Conservation (phyloP, 2,888 invertebrate species). For the Dicranocentrus wangi region DNA sequence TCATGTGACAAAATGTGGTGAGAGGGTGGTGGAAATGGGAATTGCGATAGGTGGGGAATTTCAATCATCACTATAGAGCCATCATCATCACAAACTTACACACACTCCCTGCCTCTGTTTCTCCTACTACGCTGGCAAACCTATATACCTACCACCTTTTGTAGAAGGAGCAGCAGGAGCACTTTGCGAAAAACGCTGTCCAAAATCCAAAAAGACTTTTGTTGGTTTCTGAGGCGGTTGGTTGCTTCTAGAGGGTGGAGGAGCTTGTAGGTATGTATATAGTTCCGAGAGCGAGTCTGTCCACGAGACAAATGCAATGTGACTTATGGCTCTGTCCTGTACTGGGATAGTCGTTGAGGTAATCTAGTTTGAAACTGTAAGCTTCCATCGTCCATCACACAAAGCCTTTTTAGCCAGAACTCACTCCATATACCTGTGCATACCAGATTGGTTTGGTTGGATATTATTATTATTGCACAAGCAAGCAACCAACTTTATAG, state of each 20-base stretch:
- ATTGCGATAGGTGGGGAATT: conserved; percentile 70
- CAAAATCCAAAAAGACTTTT: no score
- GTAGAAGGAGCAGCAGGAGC: no score
- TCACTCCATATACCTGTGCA: conserved; percentile 3
- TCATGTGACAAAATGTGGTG: conserved; percentile 55
- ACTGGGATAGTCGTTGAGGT: conserved; percentile 17
- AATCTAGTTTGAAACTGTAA: conserved; percentile 62
- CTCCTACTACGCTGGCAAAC: no score
- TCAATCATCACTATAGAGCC: conserved; percentile 56
- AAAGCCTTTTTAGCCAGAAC: conserved; percentile 43
- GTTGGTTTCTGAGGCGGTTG: no score
- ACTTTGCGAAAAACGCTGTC: no score
- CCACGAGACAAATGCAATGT: conserved; percentile 30
- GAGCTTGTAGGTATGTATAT: no score
- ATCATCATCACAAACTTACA: conserved; percentile 17
- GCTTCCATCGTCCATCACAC: conserved; percentile 61
- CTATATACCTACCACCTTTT: no score
- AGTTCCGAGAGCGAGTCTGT: conserved; percentile 11
- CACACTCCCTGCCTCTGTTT: conserved; percentile 9
- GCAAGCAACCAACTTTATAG: no score
- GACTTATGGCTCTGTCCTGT: conserved; percentile 23
- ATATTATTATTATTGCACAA: no score
- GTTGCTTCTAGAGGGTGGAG: no score
- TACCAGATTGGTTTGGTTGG: not conserved
- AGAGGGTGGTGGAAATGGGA: conserved; percentile 71